Evolutionary conservation across 1,140 invertebrate species (phyloP).

Genomic region (Drosophila eugracilis): DNA sequence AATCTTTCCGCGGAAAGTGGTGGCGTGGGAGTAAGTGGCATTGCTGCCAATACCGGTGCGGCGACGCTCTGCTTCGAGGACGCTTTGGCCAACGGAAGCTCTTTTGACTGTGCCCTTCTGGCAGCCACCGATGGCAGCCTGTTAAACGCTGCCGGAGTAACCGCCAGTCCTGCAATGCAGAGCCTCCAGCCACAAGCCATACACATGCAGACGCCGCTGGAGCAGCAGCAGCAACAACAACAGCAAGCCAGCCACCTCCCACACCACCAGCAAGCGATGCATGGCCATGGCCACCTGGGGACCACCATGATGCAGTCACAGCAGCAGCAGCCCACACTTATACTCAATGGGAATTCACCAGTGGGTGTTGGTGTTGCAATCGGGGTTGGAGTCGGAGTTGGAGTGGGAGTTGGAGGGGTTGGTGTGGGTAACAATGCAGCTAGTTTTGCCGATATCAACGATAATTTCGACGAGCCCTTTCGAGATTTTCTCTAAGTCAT

Average conservation of each 20-base stretch:
- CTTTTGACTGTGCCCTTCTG: conserved; percentile 74
- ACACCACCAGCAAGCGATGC: conserved; percentile 59
- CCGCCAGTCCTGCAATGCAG: conserved; percentile 52
- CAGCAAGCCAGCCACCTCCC: conserved; percentile 26
- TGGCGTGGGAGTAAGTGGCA: conserved; percentile 8
- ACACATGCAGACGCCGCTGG: conserved; percentile 59
- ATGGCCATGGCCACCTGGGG: conserved; percentile 59
- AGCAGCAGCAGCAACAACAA: conserved; percentile 49
- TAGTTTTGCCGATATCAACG: conserved; percentile 70
- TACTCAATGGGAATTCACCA: conserved; percentile 63
- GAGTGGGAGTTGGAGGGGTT: conserved; percentile 20
- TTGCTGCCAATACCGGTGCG: conserved; percentile 2
- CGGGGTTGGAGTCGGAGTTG: conserved; percentile 40
- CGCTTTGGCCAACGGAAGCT: conserved; percentile 40
- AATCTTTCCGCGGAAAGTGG: conserved; percentile 41
- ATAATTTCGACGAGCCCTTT: conserved; percentile 81
- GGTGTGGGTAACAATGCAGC: conserved; percentile 27
- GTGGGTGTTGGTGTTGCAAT: conserved; percentile 39
- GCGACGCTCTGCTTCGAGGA: conserved; percentile 63
- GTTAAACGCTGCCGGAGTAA: conserved; percentile 49
- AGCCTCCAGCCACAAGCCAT: conserved; percentile 56
- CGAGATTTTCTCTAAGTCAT: conserved; percentile 72
- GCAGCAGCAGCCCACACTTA: conserved; percentile 55
- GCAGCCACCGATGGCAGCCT: conserved; percentile 63
- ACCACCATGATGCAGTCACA: conserved; percentile 57